Evolutionary conservation across 2,888 invertebrate genomes (phyloP).

Genomic region (Limnephilus auricula): DNA sequence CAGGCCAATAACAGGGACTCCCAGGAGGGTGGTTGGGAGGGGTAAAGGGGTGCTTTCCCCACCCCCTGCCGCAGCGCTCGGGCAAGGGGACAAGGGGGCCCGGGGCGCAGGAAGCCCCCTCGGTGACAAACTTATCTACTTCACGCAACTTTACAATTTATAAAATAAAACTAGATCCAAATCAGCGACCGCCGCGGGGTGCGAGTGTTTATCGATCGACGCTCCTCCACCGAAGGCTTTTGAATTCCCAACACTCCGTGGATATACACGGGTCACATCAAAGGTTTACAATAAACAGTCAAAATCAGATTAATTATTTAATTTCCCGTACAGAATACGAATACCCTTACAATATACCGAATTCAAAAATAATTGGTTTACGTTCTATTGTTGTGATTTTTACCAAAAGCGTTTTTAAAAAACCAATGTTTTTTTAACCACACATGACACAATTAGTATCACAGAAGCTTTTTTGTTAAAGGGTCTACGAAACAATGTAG

Average conservation of each 20-base stretch:
- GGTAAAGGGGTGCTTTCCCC: background rate
- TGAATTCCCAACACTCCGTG: background rate
- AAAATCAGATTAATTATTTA: background rate
- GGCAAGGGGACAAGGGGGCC: conserved; percentile 29
- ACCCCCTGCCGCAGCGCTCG: background rate
- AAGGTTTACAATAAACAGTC: background rate
- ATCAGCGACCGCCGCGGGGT: conserved; percentile 47
- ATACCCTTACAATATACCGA: no score
- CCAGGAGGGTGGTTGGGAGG: conserved; percentile 13
- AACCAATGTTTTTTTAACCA: background rate
- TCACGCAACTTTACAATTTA: conserved; percentile 53
- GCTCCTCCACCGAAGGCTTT: background rate
- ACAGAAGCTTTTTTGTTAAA: background rate
- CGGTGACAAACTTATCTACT: conserved; percentile 54
- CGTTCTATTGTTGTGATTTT: background rate
- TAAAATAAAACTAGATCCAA: conserved; percentile 52
- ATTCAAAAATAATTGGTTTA: background rate
- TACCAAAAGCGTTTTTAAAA: no score
- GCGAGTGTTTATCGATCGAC: conserved; percentile 38
- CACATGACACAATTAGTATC: background rate
- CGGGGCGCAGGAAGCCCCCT: conserved; percentile 43
- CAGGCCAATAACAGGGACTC: conserved; percentile 40
- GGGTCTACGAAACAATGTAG: background rate
- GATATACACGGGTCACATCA: background rate
- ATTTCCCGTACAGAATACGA: background rate